Evolutionary conservation across 2,888 invertebrate species (phyloP).

Genomic region (Sabatieria punctata): DNA sequence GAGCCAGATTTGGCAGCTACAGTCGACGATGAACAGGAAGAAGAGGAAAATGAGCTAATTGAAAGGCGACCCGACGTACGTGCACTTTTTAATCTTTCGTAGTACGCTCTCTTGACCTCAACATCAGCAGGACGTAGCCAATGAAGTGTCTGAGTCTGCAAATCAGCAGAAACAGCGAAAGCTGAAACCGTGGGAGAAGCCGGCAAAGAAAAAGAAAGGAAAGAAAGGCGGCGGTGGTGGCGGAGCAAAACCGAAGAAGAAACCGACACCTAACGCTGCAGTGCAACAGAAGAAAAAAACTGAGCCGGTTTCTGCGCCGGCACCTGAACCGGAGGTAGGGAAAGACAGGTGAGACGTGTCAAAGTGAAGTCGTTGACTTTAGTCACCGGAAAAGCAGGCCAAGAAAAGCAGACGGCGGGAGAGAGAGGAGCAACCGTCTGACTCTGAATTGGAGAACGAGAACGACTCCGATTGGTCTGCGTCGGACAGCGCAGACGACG

Average conservation of each 20-base stretch:
- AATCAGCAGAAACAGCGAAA: no score
- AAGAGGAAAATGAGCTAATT: conserved; percentile 40
- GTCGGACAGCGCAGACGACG: conserved; percentile 7
- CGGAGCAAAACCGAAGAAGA: conserved; percentile 10
- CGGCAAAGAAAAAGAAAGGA: conserved; percentile 15
- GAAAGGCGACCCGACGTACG: not conserved
- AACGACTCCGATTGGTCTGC: not conserved
- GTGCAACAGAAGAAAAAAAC: conserved; percentile 9
- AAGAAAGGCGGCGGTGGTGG: conserved; percentile 20
- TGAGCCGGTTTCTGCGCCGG: conserved; percentile 12
- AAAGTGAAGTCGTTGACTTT: conserved; percentile 8
- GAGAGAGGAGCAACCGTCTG: not conserved
- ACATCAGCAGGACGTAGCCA: no score
- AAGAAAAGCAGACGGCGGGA: conserved; percentile 8
- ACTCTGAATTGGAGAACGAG: not conserved
- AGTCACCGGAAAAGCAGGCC: conserved; percentile 11
- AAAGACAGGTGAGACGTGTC: conserved; percentile 6
- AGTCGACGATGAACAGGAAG: conserved; percentile 41
- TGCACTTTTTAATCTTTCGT: no score
- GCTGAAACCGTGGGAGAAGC: conserved; percentile 20
- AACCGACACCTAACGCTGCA: conserved; percentile 4
- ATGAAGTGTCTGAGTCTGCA: no score
- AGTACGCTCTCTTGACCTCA: no score
- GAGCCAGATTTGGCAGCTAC: no score
- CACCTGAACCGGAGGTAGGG: conserved; percentile 9